Base-by-base conservation (phyloP, 2,888 invertebrate species). In the Bedellia somnulentella region DNA sequence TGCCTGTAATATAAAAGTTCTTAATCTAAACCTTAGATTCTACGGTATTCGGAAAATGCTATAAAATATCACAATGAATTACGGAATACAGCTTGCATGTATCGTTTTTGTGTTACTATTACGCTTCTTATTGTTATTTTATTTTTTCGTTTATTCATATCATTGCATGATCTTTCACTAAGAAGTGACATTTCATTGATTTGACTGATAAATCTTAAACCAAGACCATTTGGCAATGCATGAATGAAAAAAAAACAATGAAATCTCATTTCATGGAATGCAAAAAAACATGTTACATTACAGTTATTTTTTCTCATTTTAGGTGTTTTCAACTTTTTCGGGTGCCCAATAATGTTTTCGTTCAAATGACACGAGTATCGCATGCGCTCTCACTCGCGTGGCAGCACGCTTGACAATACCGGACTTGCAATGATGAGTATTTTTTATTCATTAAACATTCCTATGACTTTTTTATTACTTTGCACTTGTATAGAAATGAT, bases 271-370 rank as follows among this genome's bases (percentile, higher is more conserved):
- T n/a, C n/a, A n/a, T 41, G 48, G 42, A 47, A 43, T 42, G 43
- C 52, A 45, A 57, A 64, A 24, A 24, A 29, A 60, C 62, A 70
- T 70, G 70, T 71, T 71, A 70, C 64, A n/a, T n/a, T n/a, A n/a
- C n/a, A n/a, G 43, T 61, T 67, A 70, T 67, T 61, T 66, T 55
- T 67, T 66, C 68, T 70, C 66, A 66, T 73, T 76, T 76, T 73
- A 75, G 77, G 77, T 77, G 75, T 76, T 58, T 77, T 77, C 75
- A 76, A 67, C 64, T 76, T 77, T 73, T 76, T 77, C 58, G 76
- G 77, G 54, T 77, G 77, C 68, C 77, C 77, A 58, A 73, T 77
- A 58, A 73, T 63, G 62, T 77, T 76, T 75, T 75, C 76, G 50
- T 73, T 75, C 64, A 76, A 76, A 73, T 76, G 75, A 75, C 57